Conservation (phyloP, 1,140 invertebrate genomes). For the Chymomyza costata region DNA sequence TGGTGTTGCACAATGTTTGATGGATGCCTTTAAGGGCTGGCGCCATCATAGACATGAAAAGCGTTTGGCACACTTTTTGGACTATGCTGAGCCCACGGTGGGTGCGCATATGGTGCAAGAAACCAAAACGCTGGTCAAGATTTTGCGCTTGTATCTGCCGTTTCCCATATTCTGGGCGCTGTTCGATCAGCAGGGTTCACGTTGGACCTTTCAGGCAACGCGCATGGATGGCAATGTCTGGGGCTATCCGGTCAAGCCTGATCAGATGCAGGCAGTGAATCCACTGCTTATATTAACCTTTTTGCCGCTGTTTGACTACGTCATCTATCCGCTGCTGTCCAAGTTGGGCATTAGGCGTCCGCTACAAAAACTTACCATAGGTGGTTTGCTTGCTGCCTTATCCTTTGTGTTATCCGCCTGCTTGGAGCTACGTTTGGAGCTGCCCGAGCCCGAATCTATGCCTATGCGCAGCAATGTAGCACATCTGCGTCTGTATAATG, state of each 20-base stretch:
- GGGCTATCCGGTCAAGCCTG: constrained; percentile 83
- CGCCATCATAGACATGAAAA: constrained; percentile 76
- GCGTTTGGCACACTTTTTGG: constrained; percentile 83
- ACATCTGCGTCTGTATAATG: constrained; percentile 85
- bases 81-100: constrained; percentile 86
- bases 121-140: constrained; percentile 80
- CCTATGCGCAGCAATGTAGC: constrained; percentile 77
- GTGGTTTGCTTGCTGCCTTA: constrained; percentile 88
- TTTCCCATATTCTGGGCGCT: constrained; percentile 90
- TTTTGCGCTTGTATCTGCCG: constrained; percentile 85
- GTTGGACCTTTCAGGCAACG: constrained; percentile 96
- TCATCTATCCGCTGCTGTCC: constrained; percentile 80
- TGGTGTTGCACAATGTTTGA: constrained; percentile 85
- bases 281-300: constrained; percentile 89
- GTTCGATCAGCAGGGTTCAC: constrained; percentile 90
- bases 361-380: constrained; percentile 85
- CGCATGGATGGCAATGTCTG: constrained; percentile 90
- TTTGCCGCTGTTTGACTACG: constrained; percentile 90
- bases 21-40: constrained; percentile 76
- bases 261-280: constrained; percentile 94
- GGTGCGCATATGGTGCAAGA: constrained; percentile 81
- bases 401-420: constrained; percentile 92
- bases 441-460: constrained; percentile 78
- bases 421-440: constrained; percentile 87
- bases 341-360: constrained; percentile 77